phyloP scores from a whole-genome alignment of 2,797 vertebrate species.

The Pantherophis vulpinus region DNA sequence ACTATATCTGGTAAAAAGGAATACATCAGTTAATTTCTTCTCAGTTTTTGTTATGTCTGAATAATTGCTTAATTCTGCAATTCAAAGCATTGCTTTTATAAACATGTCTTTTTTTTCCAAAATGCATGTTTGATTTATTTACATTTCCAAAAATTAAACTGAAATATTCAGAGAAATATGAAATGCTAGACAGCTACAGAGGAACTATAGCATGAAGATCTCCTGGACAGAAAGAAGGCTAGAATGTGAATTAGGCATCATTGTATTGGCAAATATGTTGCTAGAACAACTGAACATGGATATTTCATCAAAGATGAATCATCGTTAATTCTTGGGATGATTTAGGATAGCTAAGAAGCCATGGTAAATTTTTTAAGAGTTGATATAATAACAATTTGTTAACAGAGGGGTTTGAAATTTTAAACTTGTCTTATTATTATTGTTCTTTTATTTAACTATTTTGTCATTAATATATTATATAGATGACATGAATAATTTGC shows the following conservation, averaged over 20 bases:
- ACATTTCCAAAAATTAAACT: not conserved
- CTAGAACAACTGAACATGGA: not conserved
- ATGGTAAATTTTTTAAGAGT: not conserved
- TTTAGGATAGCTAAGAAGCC: not conserved
- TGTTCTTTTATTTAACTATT: not conserved
- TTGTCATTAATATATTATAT: not conserved
- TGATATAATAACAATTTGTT: not conserved
- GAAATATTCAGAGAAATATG: not conserved
- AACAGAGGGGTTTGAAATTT: not conserved
- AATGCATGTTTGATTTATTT: not conserved
- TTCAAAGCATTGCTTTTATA: not conserved
- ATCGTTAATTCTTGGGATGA: not conserved
- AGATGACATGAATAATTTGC: not conserved
- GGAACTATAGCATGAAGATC: not conserved
- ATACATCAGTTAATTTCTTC: not conserved
- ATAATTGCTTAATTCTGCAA: not conserved
- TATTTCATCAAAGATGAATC: not conserved
- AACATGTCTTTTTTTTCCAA: not conserved
- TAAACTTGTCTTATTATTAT: not conserved
- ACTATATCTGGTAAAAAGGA: not conserved
- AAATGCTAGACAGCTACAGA: not conserved
- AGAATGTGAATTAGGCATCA: not conserved
- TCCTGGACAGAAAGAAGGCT: not conserved
- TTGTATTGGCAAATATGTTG: not conserved
- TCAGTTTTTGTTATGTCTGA: not conserved